phyloP scores from a whole-genome alignment of 2,797 vertebrate genomes.

The Alca torda region DNA sequence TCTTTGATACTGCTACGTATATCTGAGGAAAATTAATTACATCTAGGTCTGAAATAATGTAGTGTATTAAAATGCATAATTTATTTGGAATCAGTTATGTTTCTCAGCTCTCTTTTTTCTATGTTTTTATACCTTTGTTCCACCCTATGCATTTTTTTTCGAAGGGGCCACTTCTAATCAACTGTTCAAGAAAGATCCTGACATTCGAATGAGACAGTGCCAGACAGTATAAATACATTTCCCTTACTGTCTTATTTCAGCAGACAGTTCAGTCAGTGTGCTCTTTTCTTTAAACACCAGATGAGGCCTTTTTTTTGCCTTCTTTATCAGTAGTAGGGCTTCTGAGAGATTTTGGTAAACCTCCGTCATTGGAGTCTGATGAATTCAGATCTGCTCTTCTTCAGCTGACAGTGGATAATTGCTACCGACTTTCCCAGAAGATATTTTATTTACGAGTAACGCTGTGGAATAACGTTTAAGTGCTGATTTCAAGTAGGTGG shows the following conservation, averaged over 20 bases:
- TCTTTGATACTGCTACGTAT: neutral
- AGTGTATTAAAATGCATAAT: neutral
- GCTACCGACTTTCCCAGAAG: neutral
- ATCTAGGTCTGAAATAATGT: neutral
- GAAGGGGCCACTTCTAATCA: neutral
- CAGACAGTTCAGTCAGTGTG: neutral
- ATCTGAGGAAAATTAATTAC: neutral
- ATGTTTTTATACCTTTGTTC: neutral
- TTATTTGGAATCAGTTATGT: neutral
- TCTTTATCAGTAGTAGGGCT: neutral
- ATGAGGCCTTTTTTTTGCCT: neutral
- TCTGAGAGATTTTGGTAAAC: conserved; percentile 21
- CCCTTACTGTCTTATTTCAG: neutral
- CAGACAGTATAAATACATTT: neutral
- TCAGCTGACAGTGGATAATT: conserved; percentile 8
- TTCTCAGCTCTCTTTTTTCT: neutral
- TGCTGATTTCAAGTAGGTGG: neutral
- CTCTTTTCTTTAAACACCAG: neutral
- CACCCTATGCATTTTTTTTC: neutral
- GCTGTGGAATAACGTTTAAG: neutral
- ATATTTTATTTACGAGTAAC: neutral
- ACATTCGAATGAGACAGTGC: neutral
- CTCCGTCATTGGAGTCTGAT: neutral
- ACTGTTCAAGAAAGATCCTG: neutral
- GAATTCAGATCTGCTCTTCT: neutral